Conservation (phyloP, 2,888 invertebrate species). For the Mylabris sibirica region DNA sequence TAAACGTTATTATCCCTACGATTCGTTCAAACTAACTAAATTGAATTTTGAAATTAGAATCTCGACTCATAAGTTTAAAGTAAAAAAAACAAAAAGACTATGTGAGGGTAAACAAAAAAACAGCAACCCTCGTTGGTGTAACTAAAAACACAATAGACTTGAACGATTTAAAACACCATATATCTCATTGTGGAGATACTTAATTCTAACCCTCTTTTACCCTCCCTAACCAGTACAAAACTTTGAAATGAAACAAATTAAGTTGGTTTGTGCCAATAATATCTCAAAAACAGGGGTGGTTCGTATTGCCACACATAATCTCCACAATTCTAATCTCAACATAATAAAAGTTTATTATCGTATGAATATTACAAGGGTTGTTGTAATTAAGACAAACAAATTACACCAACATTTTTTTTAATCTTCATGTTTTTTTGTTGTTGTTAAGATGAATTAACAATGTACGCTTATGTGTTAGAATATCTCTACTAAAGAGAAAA, state of each 20-base stretch:
- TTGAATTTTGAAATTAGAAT: slow-evolving; percentile 47
- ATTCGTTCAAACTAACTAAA: slow-evolving; percentile 36
- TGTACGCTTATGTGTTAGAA: too few species aligned
- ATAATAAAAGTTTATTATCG: slow-evolving; percentile 22
- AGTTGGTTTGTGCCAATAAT: slow-evolving; percentile 55
- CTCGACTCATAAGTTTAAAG: slow-evolving; percentile 41
- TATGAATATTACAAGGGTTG: slow-evolving; percentile 4
- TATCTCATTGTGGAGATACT: slow-evolving; percentile 52
- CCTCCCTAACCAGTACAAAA: slow-evolving; percentile 39
- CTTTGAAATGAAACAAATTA: slow-evolving; percentile 50
- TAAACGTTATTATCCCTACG: slow-evolving; percentile 24
- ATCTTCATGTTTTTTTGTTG: neutral
- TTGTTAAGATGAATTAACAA: neutral
- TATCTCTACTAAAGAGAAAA: neutral
- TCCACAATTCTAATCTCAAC: slow-evolving; percentile 17
- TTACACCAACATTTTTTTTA: neutral
- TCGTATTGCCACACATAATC: slow-evolving; percentile 25
- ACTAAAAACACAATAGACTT: slow-evolving; percentile 52
- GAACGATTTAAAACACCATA: slow-evolving; percentile 52
- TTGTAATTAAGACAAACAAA: slow-evolving; percentile 13
- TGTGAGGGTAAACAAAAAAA: slow-evolving; percentile 38
- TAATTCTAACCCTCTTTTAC: slow-evolving; percentile 45
- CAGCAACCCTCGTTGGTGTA: slow-evolving; percentile 43
- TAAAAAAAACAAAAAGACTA: slow-evolving; percentile 49
- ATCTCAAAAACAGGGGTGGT: slow-evolving; percentile 36